phyloP scores from a whole-genome alignment of 2,797 vertebrate genomes.

The Cephalopachus bancanus region DNA sequence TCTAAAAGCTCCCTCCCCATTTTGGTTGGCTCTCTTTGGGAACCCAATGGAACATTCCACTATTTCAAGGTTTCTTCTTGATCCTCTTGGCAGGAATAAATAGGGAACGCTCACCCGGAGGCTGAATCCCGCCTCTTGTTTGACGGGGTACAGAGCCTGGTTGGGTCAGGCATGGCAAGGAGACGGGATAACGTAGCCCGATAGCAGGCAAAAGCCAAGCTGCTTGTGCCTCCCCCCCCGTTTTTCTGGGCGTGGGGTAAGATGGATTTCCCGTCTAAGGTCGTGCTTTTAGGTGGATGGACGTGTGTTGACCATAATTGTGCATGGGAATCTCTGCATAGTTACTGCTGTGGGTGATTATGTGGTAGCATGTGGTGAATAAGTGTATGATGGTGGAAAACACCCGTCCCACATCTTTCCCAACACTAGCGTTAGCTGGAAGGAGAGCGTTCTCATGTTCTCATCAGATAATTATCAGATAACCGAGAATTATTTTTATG shows the following conservation, averaged over 20 bases:
- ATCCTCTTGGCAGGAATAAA: constrained; percentile 56
- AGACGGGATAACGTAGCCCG: constrained; percentile 17
- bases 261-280: constrained; percentile 55
- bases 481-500: background rate
- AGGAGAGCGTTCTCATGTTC: background rate
- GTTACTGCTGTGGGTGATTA: background rate
- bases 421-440: background rate
- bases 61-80: constrained; percentile 67
- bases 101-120: constrained; percentile 19
- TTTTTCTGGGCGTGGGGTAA: background rate
- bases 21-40: constrained; percentile 16
- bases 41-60: constrained; percentile 77
- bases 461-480: background rate
- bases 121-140: background rate
- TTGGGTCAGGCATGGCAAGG: background rate
- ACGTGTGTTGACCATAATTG: background rate
- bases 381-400: background rate
- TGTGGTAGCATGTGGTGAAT: background rate
- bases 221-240: background rate
- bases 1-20: constrained; percentile 49
- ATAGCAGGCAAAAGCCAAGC: constrained; percentile 8
- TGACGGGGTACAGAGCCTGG: background rate
- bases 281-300: background rate
- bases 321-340: background rate
- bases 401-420: background rate